Evolutionary conservation across 92 coral and sea anemone genomes (phyloP).

Genomic region (Phenganax stokvisi): DNA sequence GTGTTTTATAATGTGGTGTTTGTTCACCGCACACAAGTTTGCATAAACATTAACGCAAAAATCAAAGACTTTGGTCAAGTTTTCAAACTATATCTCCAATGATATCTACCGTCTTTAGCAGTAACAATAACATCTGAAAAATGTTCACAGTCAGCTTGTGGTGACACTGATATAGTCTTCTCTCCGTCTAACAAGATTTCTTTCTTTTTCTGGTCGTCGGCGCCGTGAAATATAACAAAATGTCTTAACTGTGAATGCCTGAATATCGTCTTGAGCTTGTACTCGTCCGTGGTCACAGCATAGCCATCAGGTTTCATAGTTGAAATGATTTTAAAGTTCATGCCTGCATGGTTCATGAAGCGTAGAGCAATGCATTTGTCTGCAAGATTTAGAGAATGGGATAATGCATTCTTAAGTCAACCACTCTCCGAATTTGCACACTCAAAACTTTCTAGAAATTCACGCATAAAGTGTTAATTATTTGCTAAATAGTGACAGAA

Average conservation of each 20-base stretch:
- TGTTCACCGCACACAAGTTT: slow-evolving; percentile 29
- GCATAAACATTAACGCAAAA: too few relatives aligned
- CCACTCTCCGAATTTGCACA: not conserved
- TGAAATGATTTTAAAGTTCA: slow-evolving; percentile 53
- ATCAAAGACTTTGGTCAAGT: not conserved
- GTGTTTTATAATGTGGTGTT: too few relatives aligned
- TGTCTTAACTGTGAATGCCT: slow-evolving; percentile 74
- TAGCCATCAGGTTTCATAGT: slow-evolving; percentile 61
- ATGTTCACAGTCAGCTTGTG: slow-evolving; percentile 63
- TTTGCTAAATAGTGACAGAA: too few relatives aligned
- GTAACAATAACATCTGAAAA: slow-evolving; percentile 72
- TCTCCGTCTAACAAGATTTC: slow-evolving; percentile 75
- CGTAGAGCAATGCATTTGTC: slow-evolving; percentile 80
- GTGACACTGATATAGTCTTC: slow-evolving; percentile 79
- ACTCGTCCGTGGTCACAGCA: slow-evolving; percentile 55
- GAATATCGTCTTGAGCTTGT: slow-evolving; percentile 67
- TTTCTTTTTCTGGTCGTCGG: slow-evolving; percentile 50
- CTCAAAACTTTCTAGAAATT: too few relatives aligned
- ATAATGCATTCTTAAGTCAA: not conserved
- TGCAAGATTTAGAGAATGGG: slow-evolving; percentile 11
- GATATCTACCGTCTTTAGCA: slow-evolving; percentile 49
- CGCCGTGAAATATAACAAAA: slow-evolving; percentile 65
- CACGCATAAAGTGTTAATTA: too few relatives aligned
- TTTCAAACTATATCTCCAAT: not conserved
- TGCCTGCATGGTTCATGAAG: slow-evolving; percentile 59